A percentile compares a stretch with the other conserved stretches of the same genome.
Evolutionary conservation across 2,113 vertebrate species (phyloP).

Genomic region (Pelodiscus sinensis): DNA sequence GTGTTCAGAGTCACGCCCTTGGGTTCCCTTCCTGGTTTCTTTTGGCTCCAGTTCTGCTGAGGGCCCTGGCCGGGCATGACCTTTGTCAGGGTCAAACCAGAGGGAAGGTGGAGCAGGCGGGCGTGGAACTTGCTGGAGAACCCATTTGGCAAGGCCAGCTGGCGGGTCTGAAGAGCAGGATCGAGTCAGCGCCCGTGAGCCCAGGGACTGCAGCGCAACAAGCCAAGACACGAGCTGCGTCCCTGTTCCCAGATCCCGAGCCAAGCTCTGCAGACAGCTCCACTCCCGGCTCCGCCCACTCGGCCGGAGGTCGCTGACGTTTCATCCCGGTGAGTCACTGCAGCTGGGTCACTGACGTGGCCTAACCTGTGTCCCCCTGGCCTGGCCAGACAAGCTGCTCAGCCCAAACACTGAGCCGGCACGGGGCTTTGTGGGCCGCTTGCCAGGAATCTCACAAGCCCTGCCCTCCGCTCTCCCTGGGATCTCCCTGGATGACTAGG

Average conservation of each 20-base stretch:
- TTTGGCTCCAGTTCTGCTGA: background rate
- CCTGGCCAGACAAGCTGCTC: background rate
- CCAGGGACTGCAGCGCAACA: background rate
- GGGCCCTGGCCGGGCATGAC: rapidly evolving
- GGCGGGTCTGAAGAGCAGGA: background rate
- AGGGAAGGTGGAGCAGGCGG: background rate
- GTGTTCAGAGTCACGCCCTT: background rate
- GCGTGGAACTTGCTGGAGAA: background rate
- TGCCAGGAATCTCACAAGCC: rapidly evolving
- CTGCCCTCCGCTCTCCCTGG: background rate
- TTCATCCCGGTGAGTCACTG: rapidly evolving
- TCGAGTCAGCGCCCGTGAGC: background rate
- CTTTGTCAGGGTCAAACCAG: background rate
- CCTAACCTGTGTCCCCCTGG: background rate
- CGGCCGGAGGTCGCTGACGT: background rate
- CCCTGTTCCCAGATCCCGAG: background rate
- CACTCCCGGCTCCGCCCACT: rapidly evolving
- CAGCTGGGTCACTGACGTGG: background rate
- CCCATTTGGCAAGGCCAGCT: background rate
- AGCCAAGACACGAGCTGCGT: background rate
- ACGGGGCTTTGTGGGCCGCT: background rate
- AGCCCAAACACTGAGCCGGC: background rate
- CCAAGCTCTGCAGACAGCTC: background rate
- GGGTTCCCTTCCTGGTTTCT: background rate
- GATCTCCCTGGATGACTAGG: rapidly evolving